Evolutionary conservation across 2,113 vertebrate species (phyloP).

Genomic region (Muntiacus muntjak): DNA sequence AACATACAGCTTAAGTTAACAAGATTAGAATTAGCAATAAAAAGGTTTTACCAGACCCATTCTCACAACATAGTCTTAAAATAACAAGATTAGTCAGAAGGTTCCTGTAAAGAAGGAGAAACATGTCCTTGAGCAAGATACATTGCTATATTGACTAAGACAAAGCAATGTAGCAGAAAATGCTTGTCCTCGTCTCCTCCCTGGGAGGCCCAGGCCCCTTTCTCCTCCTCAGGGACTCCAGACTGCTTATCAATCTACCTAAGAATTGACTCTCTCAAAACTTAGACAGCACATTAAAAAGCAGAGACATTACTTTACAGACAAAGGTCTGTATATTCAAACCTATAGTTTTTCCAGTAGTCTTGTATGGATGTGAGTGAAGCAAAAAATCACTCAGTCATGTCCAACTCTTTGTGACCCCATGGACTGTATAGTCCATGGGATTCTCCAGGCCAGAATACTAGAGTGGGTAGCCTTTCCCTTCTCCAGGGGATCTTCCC

Average conservation of each 20-base stretch:
- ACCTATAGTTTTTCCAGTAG: not conserved
- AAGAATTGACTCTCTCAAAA: not conserved
- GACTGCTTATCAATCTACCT: not conserved
- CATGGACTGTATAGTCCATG: not conserved
- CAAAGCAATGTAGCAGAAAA: not conserved
- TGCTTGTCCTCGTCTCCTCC: not conserved
- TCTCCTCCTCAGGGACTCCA: not conserved
- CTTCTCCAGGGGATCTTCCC: not conserved
- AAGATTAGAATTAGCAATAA: not conserved
- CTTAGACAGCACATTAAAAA: not conserved
- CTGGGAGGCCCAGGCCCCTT: not conserved
- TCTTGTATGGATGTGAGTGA: not conserved
- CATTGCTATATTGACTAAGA: not conserved
- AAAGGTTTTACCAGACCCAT: not conserved
- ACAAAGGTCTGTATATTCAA: not conserved
- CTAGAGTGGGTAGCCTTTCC: not conserved
- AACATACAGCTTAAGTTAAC: not conserved
- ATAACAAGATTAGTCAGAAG: not conserved
- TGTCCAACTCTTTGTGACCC: not conserved
- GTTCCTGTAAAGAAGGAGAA: not conserved
- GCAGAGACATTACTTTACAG: not conserved
- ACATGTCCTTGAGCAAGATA: not conserved
- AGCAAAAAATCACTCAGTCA: not conserved
- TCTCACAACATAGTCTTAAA: not conserved
- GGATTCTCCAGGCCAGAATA: not conserved